Percentiles rank a stretch among this genome's conserved stretches.
These are phyloP conservation scores for Cichladusa arquata DNA, from an alignment of 2,113 vertebrate species.

Conservation along the genomic window DNA sequence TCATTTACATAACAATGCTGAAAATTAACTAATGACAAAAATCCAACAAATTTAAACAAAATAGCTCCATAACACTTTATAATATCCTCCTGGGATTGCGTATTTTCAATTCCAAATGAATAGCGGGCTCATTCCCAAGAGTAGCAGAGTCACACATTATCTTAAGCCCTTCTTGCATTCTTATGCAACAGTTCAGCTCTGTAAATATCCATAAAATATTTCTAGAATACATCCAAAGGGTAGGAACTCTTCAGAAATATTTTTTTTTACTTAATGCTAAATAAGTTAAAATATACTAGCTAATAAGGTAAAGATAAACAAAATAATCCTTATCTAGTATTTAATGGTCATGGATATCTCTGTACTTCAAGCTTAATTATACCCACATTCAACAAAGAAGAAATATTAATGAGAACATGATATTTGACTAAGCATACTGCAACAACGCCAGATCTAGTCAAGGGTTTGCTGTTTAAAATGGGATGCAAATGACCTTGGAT, in stretches of 20 bases:
- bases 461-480: not conserved
- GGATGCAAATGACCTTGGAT: not conserved
- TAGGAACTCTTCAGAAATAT: not conserved
- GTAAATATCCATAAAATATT: not conserved
- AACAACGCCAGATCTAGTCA: not conserved
- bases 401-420: not conserved
- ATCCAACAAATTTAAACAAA: not conserved
- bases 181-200: not conserved
- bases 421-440: not conserved
- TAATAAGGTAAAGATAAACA: not conserved
- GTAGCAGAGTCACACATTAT: not conserved
- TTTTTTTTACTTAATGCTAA: not conserved
- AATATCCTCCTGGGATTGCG: not conserved
- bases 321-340: not conserved
- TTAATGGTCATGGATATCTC: not conserved
- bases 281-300: not conserved
- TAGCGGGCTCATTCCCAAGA: not conserved
- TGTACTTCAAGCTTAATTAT: not conserved
- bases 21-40: not conserved
- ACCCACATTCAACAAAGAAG: not conserved
- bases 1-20: not conserved
- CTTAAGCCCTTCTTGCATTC: not conserved
- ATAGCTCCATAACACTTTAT: not conserved
- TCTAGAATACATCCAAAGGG: not conserved
- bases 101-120: not conserved